Base-by-base conservation (phyloP, 2,797 vertebrate genomes). In the Carduelis carduelis region DNA sequence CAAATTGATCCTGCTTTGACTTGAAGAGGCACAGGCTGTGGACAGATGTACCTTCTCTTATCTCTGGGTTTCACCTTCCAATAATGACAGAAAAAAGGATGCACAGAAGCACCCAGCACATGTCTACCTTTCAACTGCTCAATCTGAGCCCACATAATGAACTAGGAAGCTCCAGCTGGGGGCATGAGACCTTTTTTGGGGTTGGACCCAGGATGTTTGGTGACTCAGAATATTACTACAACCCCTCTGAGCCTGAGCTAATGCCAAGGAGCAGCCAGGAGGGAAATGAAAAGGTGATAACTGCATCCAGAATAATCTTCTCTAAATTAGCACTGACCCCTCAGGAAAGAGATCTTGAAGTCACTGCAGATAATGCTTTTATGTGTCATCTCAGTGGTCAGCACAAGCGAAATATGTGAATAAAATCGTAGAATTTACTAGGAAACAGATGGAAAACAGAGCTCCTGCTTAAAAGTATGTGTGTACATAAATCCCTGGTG, bases 221-320 rank as follows among this genome's bases (percentile, higher is more conserved):
- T 93, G 96, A 76, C 61, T 75, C 83, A 90, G 77, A 83, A 65
- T 32, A 59, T 71, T 28, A 39, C 2, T 57, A 32, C 0, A 0
- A 65, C 49, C 55, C n/a, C 52, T 72, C 37, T 49, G 66, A 91
- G 63, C 55, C 84, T 2, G 15, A 91, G 50, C 6, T 46, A 71
- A 71, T 0, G 4, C 69, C 34, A 41, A 41, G 53, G 37, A 83
- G 24, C 20, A 68, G 65, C 65, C 88, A 79, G 80, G 77, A 92
- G 80, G 83, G 77, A 92, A 93, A 91, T 59, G 83, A 83, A 90
- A 92, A 95, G 46, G 41, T 69, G 89, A 26, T 75, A 82, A 81
- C 43, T 69, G 27, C 63, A 57, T 69, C 23, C 46, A 65, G 39
- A 71, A 12, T 39, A 56, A 87, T 75, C 49, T 19, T 2, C n/a